Evolutionary conservation across 2,888 invertebrate species (phyloP).

Genomic region (Drosophila anomalata): DNA sequence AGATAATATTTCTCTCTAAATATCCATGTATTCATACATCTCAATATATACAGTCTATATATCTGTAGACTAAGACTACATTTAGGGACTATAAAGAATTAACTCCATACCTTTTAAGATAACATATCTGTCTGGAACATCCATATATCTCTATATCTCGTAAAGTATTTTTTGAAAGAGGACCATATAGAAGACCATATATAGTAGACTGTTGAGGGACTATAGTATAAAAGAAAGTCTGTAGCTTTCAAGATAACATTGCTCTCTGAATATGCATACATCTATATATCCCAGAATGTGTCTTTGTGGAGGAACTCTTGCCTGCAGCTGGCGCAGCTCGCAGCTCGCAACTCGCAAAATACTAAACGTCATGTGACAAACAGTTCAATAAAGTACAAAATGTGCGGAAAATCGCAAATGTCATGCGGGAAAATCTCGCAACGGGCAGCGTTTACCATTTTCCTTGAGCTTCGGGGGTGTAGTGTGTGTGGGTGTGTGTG

Average conservation of each 20-base stretch:
- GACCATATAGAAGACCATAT: too few species aligned
- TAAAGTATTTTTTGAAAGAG: too few species aligned
- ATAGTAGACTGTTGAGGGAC: too few species aligned
- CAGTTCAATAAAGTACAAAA: constrained; percentile 81
- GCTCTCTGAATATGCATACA: not conserved
- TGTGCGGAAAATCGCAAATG: constrained; percentile 82
- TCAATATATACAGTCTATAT: too few species aligned
- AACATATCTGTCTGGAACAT: too few species aligned
- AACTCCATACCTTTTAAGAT: too few species aligned
- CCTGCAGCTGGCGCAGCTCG: constrained; percentile 36
- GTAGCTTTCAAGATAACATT: not conserved
- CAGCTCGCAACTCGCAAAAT: constrained; percentile 33
- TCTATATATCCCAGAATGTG: not conserved
- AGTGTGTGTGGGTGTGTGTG: constrained; percentile 58
- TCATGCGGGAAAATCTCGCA: constrained; percentile 69
- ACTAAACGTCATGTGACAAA: constrained; percentile 74
- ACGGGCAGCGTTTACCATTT: constrained; percentile 62
- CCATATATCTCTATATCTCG: too few species aligned
- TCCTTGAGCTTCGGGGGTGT: constrained; percentile 25
- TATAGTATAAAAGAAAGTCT: not conserved
- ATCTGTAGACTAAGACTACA: too few species aligned
- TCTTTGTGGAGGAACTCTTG: not conserved
- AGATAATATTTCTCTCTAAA: too few species aligned
- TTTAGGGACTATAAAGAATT: too few species aligned
- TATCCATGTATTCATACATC: too few species aligned